These are phyloP conservation scores for Pseudococcus jackbeardsleyi DNA, from an alignment of 2,888 invertebrate genomes.

Conservation along the genomic window DNA sequence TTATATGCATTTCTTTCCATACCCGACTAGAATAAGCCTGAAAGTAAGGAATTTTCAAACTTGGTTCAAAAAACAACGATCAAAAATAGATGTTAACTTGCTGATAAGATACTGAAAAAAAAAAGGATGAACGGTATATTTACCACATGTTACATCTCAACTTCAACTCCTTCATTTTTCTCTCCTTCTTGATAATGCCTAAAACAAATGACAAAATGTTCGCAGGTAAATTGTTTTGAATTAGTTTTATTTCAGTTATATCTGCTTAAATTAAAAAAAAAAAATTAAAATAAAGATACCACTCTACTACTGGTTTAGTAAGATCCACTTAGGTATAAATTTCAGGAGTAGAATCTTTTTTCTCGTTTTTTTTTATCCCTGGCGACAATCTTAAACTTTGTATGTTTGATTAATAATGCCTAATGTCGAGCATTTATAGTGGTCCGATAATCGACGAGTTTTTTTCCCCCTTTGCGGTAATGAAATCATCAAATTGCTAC, in stretches of 20 bases:
- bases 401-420: conserved; percentile 16
- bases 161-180: neutral
- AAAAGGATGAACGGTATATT: neutral
- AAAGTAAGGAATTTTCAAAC: neutral
- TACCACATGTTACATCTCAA: neutral
- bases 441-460: neutral
- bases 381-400: neutral
- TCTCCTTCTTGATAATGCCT: neutral
- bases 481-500: conserved; percentile 38
- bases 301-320: neutral
- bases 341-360: neutral
- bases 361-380: neutral
- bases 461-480: neutral
- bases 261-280: no score
- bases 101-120: neutral
- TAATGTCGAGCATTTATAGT: conserved; percentile 22
- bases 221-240: neutral
- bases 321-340: neutral
- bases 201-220: neutral
- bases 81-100: neutral
- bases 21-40: no score
- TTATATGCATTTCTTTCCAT: no score
- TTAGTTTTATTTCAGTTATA: neutral
- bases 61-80: neutral
- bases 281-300: neutral